Evolutionary conservation across 2,888 invertebrate genomes (phyloP), one percentile per base, ranked within the genome.

Genomic region (Morpho helenor): DNA sequence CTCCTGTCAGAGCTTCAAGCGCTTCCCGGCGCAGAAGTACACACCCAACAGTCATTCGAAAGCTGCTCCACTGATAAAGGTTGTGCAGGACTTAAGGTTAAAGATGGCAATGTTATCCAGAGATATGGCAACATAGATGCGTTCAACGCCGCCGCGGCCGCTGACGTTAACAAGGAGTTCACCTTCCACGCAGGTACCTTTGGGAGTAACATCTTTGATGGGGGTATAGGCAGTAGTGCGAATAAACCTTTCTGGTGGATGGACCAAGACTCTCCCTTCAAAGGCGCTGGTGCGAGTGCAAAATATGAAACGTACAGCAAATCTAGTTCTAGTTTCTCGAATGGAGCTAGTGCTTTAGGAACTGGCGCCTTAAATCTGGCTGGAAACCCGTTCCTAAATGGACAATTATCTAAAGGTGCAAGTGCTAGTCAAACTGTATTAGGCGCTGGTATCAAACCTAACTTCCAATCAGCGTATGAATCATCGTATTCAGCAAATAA

Each of bases 201-300:
- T 9, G 78, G 74, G 2, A 72, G 73, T 9, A 73, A 74, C 6
- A 74, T 80, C 0, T 76, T 86, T 0, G 82, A 85, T 62, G 81
- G 79, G 4, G 79, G 72, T 2, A 66, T 79, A 0, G 54, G 23
- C 23, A 41, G n/a, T n/a, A 74, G 80, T 0, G 75, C 74, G 3
- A 78, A 79, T n/a, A 80, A 77, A 10, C 90, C 90, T 0, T 93
- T 89, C 75, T 93, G 93, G 93, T 93, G 93, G 93, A 91, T 92
- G 86, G 86, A 86, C 61, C 80, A 91, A 39, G 81, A 93, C 65
- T 92, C 92, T 0, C 93, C 93, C 0, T 91, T 94, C 74, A 92
- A 92, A 68, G 84, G 82, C 1, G 78, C 69, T 3, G 72, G 68
- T 5, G 77, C 49, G 7, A 48, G 78, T 23, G 79, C 75, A 0